Percentiles rank a stretch among this genome's conserved stretches.
These are phyloP conservation scores for Lepisosteus osseus DNA, from an alignment of 2,113 vertebrate genomes.

Conservation along the genomic window DNA sequence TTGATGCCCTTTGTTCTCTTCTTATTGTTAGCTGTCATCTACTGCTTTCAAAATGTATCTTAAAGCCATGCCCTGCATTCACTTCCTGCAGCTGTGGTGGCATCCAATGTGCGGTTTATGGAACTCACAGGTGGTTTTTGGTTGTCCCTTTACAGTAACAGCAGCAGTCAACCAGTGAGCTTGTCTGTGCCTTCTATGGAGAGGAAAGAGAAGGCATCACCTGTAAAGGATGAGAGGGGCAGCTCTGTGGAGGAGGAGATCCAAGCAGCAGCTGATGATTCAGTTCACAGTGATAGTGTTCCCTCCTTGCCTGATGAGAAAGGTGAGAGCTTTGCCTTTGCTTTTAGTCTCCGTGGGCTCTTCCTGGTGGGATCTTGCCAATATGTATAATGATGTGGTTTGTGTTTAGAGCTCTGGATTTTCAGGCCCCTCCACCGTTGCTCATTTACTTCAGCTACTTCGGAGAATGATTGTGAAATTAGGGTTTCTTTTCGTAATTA, in stretches of 20 bases:
- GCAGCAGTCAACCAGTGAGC: slow-evolving; percentile 68
- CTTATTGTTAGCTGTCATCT: too few relatives aligned
- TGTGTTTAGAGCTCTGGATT: too few relatives aligned
- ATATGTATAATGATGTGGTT: too few relatives aligned
- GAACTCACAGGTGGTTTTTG: too few relatives aligned
- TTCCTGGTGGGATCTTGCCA: not conserved
- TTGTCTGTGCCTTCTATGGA: slow-evolving; percentile 59
- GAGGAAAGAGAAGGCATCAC: slow-evolving; percentile 53
- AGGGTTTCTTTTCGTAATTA: too few relatives aligned
- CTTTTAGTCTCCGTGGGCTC: not conserved
- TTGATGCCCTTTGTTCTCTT: not conserved
- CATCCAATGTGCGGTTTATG: too few relatives aligned
- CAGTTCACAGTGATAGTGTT: slow-evolving; percentile 73
- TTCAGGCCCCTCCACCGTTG: too few relatives aligned
- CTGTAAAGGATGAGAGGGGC: slow-evolving; percentile 47
- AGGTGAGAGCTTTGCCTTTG: slow-evolving; percentile 55
- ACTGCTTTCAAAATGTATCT: too few relatives aligned
- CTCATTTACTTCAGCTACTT: too few relatives aligned
- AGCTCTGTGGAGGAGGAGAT: slow-evolving; percentile 78
- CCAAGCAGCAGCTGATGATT: slow-evolving; percentile 71
- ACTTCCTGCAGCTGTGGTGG: too few relatives aligned
- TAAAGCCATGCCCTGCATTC: too few relatives aligned
- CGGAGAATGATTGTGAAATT: too few relatives aligned
- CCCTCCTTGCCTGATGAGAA: slow-evolving; percentile 77
- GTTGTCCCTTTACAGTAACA: slow-evolving; percentile 41